phyloP scores from a whole-genome alignment of 2,888 invertebrate species.

The Limnephilus lunatus region DNA sequence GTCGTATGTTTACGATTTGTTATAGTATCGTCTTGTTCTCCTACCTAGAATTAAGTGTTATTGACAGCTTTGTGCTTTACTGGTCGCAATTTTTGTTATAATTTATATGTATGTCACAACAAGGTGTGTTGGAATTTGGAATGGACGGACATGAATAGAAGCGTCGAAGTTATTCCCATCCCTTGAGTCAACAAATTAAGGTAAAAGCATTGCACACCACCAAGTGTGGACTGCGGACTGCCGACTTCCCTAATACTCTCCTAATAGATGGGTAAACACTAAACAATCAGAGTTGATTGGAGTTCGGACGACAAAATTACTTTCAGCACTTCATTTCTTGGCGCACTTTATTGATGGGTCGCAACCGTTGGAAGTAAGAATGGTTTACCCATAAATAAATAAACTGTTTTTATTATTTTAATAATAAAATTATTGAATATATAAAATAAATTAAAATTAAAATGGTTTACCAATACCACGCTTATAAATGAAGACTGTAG shows the following conservation, averaged over 20 bases:
- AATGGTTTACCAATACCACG: not conserved
- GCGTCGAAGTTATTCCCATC: not conserved
- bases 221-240: not conserved
- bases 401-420: too few relatives aligned
- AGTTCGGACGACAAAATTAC: not conserved
- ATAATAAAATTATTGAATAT: too few relatives aligned
- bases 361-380: not conserved
- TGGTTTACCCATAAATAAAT: too few relatives aligned
- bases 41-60: not conserved
- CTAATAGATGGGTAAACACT: not conserved
- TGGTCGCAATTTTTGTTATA: not conserved
- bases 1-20: too few relatives aligned
- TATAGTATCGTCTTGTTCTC: not conserved
- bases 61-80: too few relatives aligned
- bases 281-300: not conserved
- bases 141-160: not conserved
- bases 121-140: not conserved
- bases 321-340: not conserved
- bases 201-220: not conserved
- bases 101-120: not conserved
- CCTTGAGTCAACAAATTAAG: not conserved
- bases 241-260: not conserved
- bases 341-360: not conserved
- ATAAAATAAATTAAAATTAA: too few relatives aligned
- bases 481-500: too few relatives aligned